A percentile compares a stretch with the other conserved stretches of the same genome.
These are phyloP conservation scores for Platysternon megacephalum DNA, from an alignment of 2,113 vertebrate species.

Conservation along the genomic window DNA sequence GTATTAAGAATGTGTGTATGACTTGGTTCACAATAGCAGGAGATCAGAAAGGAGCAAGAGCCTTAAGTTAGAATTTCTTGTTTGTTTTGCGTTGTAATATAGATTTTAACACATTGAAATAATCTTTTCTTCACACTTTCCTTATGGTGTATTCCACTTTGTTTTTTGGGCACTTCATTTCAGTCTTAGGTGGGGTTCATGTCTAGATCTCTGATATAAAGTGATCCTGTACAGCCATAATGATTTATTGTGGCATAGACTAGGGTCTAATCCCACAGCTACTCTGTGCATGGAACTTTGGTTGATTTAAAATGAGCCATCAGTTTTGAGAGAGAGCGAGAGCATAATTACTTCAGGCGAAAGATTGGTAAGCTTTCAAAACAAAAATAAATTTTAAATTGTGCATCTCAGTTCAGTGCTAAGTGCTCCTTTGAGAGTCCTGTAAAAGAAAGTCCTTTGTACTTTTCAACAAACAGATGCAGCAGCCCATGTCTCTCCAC, in stretches of 20 bases:
- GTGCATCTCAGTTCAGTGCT: not conserved
- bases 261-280: not conserved
- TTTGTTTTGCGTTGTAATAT: not conserved
- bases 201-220: not conserved
- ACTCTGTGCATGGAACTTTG: not conserved
- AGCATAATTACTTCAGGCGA: not conserved
- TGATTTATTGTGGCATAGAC: not conserved
- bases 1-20: not conserved
- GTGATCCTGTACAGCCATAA: not conserved
- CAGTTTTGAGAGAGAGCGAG: not conserved
- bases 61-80: not conserved
- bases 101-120: not conserved
- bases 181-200: not conserved
- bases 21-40: not conserved
- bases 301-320: not conserved
- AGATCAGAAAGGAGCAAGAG: not conserved
- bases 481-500: not conserved
- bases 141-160: not conserved
- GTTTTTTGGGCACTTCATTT: slow-evolving; percentile 7
- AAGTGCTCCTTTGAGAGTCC: not conserved
- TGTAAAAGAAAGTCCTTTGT: not conserved
- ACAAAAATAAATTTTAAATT: not conserved
- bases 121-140: not conserved
- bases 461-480: not conserved
- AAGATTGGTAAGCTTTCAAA: not conserved